Evolutionary conservation across 2,888 invertebrate genomes (phyloP).

Genomic region (Hyposoter didymator): DNA sequence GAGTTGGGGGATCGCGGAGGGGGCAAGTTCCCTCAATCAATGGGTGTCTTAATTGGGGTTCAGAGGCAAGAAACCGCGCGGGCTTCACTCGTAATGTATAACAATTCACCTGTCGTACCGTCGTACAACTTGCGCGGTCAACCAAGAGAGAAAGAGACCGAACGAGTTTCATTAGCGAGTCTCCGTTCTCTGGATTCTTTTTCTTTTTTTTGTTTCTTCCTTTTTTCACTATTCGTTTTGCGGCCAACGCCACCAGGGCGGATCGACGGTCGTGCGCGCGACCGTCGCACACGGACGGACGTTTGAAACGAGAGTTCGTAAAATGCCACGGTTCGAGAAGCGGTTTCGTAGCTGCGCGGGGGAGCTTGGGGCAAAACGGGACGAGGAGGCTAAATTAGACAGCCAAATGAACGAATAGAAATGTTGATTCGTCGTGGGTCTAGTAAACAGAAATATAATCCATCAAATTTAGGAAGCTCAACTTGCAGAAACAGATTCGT

Average conservation of each 20-base stretch:
- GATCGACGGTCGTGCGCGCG: slow-evolving; percentile 35
- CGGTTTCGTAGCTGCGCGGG: neutral
- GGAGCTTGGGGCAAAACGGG: neutral
- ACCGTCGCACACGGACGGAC: slow-evolving; percentile 47
- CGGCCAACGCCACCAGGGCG: slow-evolving; percentile 17
- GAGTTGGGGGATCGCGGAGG: neutral
- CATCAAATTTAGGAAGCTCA: neutral
- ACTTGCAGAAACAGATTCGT: neutral
- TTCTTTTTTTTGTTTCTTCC: slow-evolving; percentile 4
- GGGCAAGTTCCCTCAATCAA: slow-evolving; percentile 53
- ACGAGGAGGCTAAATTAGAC: neutral
- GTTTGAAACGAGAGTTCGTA: slow-evolving; percentile 60
- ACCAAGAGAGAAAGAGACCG: slow-evolving; percentile 17
- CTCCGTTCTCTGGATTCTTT: slow-evolving; percentile 54
- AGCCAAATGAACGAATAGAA: neutral
- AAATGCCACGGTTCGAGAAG: slow-evolving; percentile 59
- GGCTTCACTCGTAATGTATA: slow-evolving; percentile 69
- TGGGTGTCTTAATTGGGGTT: slow-evolving; percentile 78
- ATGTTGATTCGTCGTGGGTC: neutral
- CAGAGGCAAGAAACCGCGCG: slow-evolving; percentile 76
- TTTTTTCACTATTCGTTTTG: slow-evolving; percentile 60
- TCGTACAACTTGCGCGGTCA: slow-evolving; percentile 62
- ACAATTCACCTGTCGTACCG: slow-evolving; percentile 66
- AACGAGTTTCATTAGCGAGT: slow-evolving; percentile 64
- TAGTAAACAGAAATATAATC: neutral